A percentile compares a stretch with the other conserved stretches of the same genome.
phyloP scores from a whole-genome alignment of 2,888 invertebrate genomes.

The Drosophila incognita region DNA sequence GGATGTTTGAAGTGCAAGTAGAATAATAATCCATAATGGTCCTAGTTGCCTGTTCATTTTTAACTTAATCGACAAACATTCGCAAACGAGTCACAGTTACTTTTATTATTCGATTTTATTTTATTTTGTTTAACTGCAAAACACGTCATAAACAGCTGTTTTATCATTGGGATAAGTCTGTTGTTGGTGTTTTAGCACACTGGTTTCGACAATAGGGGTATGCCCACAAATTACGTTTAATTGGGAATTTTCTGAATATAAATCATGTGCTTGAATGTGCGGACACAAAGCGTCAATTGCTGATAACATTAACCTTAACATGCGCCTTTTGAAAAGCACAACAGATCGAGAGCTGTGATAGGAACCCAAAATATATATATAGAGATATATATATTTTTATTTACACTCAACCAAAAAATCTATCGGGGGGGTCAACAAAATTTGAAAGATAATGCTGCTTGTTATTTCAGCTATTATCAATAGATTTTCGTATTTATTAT shows the following conservation, averaged over 20 bases:
- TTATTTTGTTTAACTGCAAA: constrained; percentile 22
- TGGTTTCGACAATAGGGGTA: constrained; percentile 25
- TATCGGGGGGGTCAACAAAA: constrained; percentile 63
- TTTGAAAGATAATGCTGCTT: constrained; percentile 65
- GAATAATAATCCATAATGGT: constrained; percentile 34
- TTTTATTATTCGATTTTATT: constrained; percentile 6
- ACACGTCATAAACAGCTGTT: constrained; percentile 69
- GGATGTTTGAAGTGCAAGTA: constrained; percentile 3
- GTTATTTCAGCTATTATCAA: constrained; percentile 64
- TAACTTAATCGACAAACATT: neutral
- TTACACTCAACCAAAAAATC: constrained; percentile 20
- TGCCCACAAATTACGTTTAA: constrained; percentile 8
- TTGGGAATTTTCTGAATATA: constrained; percentile 1
- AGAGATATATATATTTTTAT: constrained; percentile 1
- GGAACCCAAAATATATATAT: neutral
- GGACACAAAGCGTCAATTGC: constrained; percentile 18
- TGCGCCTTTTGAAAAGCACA: neutral
- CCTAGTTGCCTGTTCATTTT: constrained; percentile 43
- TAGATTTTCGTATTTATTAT: constrained; percentile 60
- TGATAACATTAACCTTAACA: constrained; percentile 46
- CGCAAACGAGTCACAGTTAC: neutral
- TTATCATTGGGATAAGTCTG: constrained; percentile 9
- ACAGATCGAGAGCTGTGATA: neutral
- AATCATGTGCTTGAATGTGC: constrained; percentile 28
- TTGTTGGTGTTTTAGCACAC: constrained; percentile 43